These are phyloP conservation scores for Nemoura dubitans DNA, from an alignment of 2,888 invertebrate genomes.

Conservation along the genomic window DNA sequence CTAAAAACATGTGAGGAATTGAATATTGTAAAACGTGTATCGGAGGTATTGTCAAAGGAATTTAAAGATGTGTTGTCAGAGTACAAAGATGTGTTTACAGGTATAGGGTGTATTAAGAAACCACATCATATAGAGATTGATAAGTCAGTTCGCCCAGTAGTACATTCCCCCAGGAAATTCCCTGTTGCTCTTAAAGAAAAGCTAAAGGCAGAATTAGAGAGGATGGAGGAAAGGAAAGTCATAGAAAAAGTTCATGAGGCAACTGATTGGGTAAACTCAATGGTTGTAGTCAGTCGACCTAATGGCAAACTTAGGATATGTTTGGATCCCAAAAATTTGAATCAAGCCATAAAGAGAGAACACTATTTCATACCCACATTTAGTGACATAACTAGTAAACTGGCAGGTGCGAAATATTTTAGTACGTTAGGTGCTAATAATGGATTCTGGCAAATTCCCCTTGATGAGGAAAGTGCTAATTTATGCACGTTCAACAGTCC, in stretches of 20 bases:
- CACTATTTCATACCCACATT: background rate
- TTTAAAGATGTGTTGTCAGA: slow-evolving; percentile 26
- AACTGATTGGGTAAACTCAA: background rate
- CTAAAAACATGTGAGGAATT: too few relatives aligned
- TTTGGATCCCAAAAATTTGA: too few relatives aligned
- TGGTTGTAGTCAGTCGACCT: slow-evolving; percentile 14
- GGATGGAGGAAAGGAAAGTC: background rate
- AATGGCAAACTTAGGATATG: too few relatives aligned
- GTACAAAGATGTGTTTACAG: slow-evolving; percentile 51
- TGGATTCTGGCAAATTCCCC: slow-evolving; percentile 52
- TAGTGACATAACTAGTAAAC: slow-evolving; percentile 32
- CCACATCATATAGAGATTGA: slow-evolving; percentile 51
- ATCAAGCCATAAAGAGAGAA: too few relatives aligned
- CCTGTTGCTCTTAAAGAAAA: background rate
- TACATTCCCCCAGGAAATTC: background rate
- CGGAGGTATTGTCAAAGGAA: too few relatives aligned
- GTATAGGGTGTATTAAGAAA: slow-evolving; percentile 50
- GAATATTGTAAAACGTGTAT: too few relatives aligned
- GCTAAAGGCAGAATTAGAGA: background rate
- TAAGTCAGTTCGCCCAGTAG: slow-evolving; percentile 44
- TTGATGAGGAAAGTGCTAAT: slow-evolving; percentile 53
- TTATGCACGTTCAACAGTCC: slow-evolving; percentile 49
- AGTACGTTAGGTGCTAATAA: background rate
- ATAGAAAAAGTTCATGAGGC: background rate
- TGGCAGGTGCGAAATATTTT: background rate